phyloP scores from a whole-genome alignment of 2,888 invertebrate genomes.

The Geotrupes spiniger region DNA sequence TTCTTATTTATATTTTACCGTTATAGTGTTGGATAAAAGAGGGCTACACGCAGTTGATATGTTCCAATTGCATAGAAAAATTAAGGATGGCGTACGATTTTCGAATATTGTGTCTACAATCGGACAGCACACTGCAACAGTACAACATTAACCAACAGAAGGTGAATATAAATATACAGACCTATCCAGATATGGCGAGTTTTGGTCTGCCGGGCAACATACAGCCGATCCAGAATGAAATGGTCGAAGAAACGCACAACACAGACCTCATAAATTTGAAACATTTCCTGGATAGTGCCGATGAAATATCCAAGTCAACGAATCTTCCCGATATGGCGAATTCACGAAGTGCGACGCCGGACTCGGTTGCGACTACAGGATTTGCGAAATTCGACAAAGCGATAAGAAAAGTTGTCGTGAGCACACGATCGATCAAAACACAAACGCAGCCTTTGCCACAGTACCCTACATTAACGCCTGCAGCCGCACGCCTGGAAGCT shows the following conservation, averaged over 20 bases:
- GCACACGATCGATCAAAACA: conserved; percentile 26
- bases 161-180: conserved; percentile 9
- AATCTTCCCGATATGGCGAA: conserved; percentile 30
- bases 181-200: background rate
- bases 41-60: conserved; percentile 21
- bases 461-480: conserved; percentile 27
- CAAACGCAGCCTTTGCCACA: conserved; percentile 30
- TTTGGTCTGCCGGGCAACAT: background rate
- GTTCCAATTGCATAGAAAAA: conserved; percentile 22
- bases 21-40: conserved; percentile 24
- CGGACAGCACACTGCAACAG: conserved; percentile 22
- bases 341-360: conserved; percentile 36
- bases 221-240: conserved; percentile 13
- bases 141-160: conserved; percentile 20
- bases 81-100: conserved; percentile 24
- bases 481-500: conserved; percentile 25
- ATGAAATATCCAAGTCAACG: conserved; percentile 37
- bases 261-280: conserved; percentile 44
- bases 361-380: conserved; percentile 22
- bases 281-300: conserved; percentile 45
- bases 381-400: conserved; percentile 24
- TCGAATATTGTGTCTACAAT: conserved; percentile 24
- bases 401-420: conserved; percentile 21
- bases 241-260: conserved; percentile 40
- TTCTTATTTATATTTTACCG: background rate